These are phyloP conservation scores for Sciurus carolinensis DNA, from an alignment of 2,797 vertebrate genomes.

Conservation along the genomic window DNA sequence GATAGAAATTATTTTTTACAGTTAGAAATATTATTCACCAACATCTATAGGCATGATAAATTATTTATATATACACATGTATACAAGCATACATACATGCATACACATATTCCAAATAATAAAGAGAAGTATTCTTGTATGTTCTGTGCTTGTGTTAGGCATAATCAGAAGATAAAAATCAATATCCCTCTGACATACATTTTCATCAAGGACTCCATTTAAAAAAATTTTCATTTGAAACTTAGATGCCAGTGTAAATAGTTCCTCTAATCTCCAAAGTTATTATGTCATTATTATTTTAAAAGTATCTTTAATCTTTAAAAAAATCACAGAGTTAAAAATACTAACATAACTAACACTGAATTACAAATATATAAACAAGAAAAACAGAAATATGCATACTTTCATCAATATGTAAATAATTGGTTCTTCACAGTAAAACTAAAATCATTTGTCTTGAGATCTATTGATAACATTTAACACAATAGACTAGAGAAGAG, in stretches of 20 bases:
- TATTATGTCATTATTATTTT: conserved; percentile 12
- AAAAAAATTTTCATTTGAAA: conserved; percentile 64
- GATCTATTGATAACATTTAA: not conserved
- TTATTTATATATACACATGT: not conserved
- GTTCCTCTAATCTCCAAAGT: not conserved
- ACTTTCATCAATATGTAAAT: not conserved
- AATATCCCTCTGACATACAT: not conserved
- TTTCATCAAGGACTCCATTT: conserved; percentile 45
- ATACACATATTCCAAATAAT: not conserved
- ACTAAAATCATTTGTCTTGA: not conserved
- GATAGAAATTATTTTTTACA: conserved; percentile 3
- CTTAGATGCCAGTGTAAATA: conserved; percentile 48
- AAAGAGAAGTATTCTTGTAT: conserved; percentile 23
- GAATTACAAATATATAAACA: not conserved
- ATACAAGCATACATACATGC: not conserved
- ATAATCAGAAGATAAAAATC: conserved; percentile 72
- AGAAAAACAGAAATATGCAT: not conserved
- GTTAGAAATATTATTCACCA: not conserved
- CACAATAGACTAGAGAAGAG: not conserved
- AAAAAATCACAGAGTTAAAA: not conserved
- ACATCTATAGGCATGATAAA: not conserved
- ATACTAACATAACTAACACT: not conserved
- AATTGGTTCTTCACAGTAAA: not conserved
- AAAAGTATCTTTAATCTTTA: not conserved
- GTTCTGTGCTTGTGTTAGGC: not conserved